These are phyloP conservation scores for Podiceps cristatus DNA, from an alignment of 2,113 vertebrate species.

Conservation along the genomic window DNA sequence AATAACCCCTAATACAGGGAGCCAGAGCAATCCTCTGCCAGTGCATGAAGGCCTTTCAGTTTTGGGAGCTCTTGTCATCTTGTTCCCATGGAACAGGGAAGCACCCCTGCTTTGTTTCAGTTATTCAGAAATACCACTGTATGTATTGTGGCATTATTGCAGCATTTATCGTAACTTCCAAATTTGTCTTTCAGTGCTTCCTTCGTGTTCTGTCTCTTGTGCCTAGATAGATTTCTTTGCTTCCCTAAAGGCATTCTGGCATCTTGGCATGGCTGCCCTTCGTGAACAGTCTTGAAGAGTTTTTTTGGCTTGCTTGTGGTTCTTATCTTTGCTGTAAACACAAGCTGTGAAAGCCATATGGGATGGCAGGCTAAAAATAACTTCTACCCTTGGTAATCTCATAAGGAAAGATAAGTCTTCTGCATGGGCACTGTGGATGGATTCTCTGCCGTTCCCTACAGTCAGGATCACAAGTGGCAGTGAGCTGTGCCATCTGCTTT, in stretches of 20 bases:
- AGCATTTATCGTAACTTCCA: background rate
- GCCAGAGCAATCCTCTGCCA: background rate
- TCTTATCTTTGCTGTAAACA: constrained; percentile 24
- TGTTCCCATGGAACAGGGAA: background rate
- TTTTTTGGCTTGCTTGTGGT: background rate
- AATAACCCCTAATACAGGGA: background rate
- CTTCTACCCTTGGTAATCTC: constrained; percentile 33
- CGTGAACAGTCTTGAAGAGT: background rate
- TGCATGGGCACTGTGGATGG: background rate
- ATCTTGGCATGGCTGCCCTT: background rate
- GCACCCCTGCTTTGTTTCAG: background rate
- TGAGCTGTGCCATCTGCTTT: background rate
- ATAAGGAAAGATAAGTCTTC: constrained; percentile 61
- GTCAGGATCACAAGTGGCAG: background rate
- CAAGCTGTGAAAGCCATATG: constrained; percentile 10
- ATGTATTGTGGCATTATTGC: background rate
- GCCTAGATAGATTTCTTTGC: background rate
- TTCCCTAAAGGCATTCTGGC: background rate
- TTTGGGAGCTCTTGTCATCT: background rate
- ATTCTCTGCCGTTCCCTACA: background rate
- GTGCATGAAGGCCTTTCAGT: background rate
- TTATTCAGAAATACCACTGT: background rate
- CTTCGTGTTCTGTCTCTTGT: background rate
- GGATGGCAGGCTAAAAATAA: constrained; percentile 51
- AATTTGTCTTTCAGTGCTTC: background rate